These are phyloP conservation scores for Eutrigla gurnardus DNA, from an alignment of 2,797 vertebrate species.

Conservation along the genomic window DNA sequence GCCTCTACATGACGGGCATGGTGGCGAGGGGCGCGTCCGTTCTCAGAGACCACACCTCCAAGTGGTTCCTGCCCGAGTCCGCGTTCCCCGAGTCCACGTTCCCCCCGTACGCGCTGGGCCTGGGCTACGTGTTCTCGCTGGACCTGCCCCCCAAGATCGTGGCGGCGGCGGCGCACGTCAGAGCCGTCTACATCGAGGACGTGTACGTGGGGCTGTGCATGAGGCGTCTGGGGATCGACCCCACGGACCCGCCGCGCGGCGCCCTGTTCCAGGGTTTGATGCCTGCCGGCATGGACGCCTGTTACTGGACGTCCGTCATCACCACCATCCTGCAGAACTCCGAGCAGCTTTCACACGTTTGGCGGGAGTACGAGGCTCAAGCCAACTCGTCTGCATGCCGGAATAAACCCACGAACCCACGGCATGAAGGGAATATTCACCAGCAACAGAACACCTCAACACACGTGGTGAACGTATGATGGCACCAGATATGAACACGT, in stretches of 20 bases:
- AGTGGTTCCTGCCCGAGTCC: slow-evolving; percentile 67
- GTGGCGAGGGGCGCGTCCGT: slow-evolving; percentile 29
- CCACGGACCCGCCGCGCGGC: slow-evolving; percentile 29
- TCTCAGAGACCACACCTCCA: slow-evolving; percentile 31
- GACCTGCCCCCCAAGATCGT: slow-evolving; percentile 67
- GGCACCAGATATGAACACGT: no score
- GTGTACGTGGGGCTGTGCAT: slow-evolving; percentile 80
- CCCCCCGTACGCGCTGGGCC: slow-evolving; percentile 73
- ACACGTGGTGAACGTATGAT: no score
- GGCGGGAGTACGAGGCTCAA: slow-evolving; percentile 39
- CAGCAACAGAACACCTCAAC: neutral
- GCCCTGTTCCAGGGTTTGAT: neutral
- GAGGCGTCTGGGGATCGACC: slow-evolving; percentile 42
- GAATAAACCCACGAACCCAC: neutral
- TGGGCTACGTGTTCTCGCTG: slow-evolving; percentile 79
- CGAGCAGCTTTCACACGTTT: slow-evolving; percentile 37
- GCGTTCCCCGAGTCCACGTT: slow-evolving; percentile 60
- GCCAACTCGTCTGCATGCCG: neutral
- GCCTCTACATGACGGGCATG: slow-evolving; percentile 61
- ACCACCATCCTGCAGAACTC: slow-evolving; percentile 35
- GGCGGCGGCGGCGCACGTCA: slow-evolving; percentile 42
- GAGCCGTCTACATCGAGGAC: slow-evolving; percentile 80
- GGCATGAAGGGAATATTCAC: neutral
- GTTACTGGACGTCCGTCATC: slow-evolving; percentile 61
- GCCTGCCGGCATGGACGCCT: rapidly evolving